Evolutionary conservation across 23 tunicate species (phyloP).

Genomic region (Diplosoma virens): DNA sequence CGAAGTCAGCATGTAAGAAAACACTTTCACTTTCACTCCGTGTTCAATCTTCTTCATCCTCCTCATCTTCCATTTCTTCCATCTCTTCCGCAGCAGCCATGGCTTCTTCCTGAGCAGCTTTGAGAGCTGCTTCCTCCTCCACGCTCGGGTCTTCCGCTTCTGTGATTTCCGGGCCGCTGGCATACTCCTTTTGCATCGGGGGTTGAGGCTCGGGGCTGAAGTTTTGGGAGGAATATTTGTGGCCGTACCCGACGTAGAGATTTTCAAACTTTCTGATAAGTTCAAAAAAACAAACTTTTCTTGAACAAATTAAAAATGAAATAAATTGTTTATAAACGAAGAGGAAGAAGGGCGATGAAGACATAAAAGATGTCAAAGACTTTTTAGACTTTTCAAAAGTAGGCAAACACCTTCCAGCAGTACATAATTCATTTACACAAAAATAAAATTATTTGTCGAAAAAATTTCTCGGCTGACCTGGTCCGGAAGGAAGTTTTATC

Average conservation of each 20-base stretch:
- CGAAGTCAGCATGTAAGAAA: too few relatives aligned
- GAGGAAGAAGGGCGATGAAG: too few relatives aligned
- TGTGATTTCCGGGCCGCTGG: slow-evolving; percentile 93
- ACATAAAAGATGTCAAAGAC: too few relatives aligned
- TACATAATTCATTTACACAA: too few relatives aligned
- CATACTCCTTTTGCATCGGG: slow-evolving; percentile 83
- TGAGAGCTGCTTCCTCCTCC: slow-evolving; percentile 96
- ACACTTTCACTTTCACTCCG: too few relatives aligned
- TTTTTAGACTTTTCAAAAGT: too few relatives aligned
- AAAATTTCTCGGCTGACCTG: too few relatives aligned
- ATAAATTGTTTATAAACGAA: too few relatives aligned
- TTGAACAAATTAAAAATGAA: too few relatives aligned
- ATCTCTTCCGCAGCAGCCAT: slow-evolving; percentile 96
- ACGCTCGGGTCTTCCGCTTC: slow-evolving; percentile 99
- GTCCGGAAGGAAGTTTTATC: too few relatives aligned
- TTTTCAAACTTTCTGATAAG: slow-evolving; percentile 88
- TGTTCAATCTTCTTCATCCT: slow-evolving; percentile 69
- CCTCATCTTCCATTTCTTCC: slow-evolving; percentile 94
- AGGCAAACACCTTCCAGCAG: too few relatives aligned
- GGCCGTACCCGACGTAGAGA: slow-evolving; percentile 95
- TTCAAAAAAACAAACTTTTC: neutral
- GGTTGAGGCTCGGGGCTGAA: slow-evolving; percentile 96
- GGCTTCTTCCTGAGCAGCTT: slow-evolving; percentile 96
- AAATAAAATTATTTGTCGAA: too few relatives aligned
- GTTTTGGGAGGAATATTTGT: slow-evolving; percentile 91